Evolutionary conservation across 2,888 invertebrate species (phyloP), one percentile per base, ranked within the genome.

Genomic region (Ommatoiulus sabulosus): DNA sequence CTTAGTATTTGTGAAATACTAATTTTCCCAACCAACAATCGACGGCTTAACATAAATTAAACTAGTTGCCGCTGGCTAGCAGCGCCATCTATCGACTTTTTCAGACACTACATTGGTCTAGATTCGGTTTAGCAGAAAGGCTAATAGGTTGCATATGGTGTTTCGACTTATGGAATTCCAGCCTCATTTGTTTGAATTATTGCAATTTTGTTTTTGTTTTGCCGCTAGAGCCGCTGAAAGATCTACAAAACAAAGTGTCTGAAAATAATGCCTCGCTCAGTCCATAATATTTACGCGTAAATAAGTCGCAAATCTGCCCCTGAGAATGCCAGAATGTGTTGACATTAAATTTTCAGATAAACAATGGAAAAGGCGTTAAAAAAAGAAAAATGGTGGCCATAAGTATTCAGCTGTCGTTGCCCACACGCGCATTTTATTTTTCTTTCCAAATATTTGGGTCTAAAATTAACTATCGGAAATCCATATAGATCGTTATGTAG

Each of bases 391-490:
- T 46, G 46, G 44, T 44, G 85, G 85, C 85, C 85, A 85, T 85
- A 85, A 85, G 85, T 85, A 85, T 85, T 85, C 85, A 85, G 85
- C 85, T 85, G 85, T 85, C 85, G 85, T 72, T 72, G 72, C 72
- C 72, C 72, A 72, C 72, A 72, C 72, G 46, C 85, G 44, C 46
- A 44, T 85, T 85, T 85, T 85, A 44, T 85, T 85, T 46, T 85
- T 85, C 85, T 85, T 85, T 46, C 85, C 85, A 85, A 85, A 85
- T 85, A 85, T 85, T 85, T 85, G 46, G 85, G 85, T 85, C 85
- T 85, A 85, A 85, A 85, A 85, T 85, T 85, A 85, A 85, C 85
- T 85, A 85, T 72, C 72, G 72, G 72, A 72, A 72, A 72, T 72
- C 72, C 72, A 72, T 85, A 85, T 85, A 46, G 85, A 85, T 85